Evolutionary conservation across 2,797 vertebrate species (phyloP), one percentile per base, ranked within the genome.

Genomic region (Pseudochirops cupreus): DNA sequence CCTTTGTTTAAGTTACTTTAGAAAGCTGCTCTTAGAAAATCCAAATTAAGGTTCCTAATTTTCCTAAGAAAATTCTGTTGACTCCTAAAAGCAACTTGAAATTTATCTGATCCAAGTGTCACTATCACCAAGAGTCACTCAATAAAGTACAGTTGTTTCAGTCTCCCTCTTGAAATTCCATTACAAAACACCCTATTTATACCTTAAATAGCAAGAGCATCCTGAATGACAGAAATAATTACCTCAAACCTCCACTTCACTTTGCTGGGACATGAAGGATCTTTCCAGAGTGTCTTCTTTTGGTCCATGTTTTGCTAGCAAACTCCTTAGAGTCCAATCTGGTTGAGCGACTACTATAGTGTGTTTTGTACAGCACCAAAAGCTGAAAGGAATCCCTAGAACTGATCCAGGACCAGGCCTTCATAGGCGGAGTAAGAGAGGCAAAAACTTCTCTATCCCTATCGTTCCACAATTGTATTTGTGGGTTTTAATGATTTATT

Each of bases 221-320:
- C 94, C 56, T 93, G 91, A 96, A 94, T 96, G 92, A 92, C 89
- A 95, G 57, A 93, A 92, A 90, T 24, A 54, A 90, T 92, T 53
- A 59, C 53, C 62, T 93, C 90, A 50, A 95, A 55, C 92, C 93
- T 94, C 39, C 91, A 95, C 57, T 95, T 94, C 57, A 95, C 52
- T 96, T 94, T 50, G 58, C 0, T 5, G 93, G 58, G 90, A 39
- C 87, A 97, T 74, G 95, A 94, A 94, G 92, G 91, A 91, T 96
- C 96, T 96, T 97, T 97, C 96, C 96, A 94, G 91, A 95, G 55
- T 94, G 94, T 97, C 91, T 96, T 95, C 93, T 94, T 97, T 92
- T 92, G 91, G 54, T 96, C 90, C 28, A n/a, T 52, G n/a, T n/a
- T 74, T 94, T 91, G 31, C 28, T 91, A 94, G 90, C 90, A 93